Conservation (phyloP, 2,797 vertebrate species). For the Phataginus tetradactyla region DNA sequence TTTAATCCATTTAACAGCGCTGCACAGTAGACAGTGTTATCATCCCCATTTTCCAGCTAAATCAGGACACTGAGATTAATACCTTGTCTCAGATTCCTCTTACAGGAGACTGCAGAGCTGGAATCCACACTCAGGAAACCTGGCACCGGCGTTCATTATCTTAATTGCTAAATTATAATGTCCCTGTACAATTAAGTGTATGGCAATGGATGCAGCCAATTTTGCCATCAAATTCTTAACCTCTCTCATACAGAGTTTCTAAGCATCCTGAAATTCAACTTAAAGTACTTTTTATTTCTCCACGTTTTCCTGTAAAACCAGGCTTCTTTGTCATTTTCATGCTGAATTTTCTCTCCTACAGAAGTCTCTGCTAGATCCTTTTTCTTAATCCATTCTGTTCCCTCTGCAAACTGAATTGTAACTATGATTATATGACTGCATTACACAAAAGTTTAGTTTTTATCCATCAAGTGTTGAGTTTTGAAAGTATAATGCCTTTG, state of each 20-base stretch:
- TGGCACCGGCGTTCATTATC: not conserved
- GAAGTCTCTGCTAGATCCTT: not conserved
- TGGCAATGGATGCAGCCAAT: not conserved
- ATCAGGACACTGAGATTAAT: not conserved
- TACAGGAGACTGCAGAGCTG: not conserved
- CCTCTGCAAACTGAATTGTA: not conserved
- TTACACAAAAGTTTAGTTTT: not conserved
- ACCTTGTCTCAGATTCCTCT: not conserved
- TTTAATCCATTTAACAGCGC: not conserved
- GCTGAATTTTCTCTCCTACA: not conserved
- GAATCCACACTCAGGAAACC: not conserved
- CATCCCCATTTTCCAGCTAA: not conserved
- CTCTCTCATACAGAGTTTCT: not conserved
- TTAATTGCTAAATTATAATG: not conserved
- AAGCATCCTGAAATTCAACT: not conserved
- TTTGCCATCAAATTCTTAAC: not conserved
- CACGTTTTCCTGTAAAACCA: not conserved
- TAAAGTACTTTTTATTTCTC: not conserved
- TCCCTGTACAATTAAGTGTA: not conserved
- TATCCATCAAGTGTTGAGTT: not conserved
- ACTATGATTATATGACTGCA: not conserved
- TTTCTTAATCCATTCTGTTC: not conserved
- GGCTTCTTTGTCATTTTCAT: not conserved
- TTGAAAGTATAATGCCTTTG: not conserved
- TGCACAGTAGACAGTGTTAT: not conserved